Base-by-base conservation (phyloP, 2,888 invertebrate genomes). In the Panzeria rudis region DNA sequence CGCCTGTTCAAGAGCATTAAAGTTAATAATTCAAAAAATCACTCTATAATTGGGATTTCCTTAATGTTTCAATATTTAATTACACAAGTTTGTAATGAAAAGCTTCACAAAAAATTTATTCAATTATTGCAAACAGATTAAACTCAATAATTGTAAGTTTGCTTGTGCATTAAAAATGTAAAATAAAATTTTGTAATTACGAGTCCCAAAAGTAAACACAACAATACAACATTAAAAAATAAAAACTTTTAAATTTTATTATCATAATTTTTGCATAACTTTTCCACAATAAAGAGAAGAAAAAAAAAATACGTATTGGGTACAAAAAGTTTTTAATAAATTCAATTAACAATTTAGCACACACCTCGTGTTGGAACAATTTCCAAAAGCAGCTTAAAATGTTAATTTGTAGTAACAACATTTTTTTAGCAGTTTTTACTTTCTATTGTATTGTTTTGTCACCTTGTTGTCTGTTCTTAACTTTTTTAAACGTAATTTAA, bases 331-430 rank as follows among this genome's bases (percentile, higher is more conserved):
- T 66, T 35, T n/a, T 15, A 23, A 15, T 32, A 44, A 56, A 56
- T 76, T 66, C 47, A 76, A 56, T 56, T 66, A 76, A 66, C 11
- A 32, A 23, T 66, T 44, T 23, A 47, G 38, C 44, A 9, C 13
- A 68, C 56, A 44, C 23, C 66, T 66, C 17, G 35, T 56, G 44
- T 11, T 47, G 13, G 11, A 3, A 56, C 29, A 4, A 5, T 52
- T 64, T 52, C 29, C 4, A 32, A 66, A 76, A 20, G 6, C 66
- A 76, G 64, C 29, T 75, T 54, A 56, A 76, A 66, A 66, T 56
- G 54, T 76, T 56, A 76, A 68, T 66, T 76, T 76, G 38, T 56
- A 25, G 25, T 25, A 32, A 66, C 56, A 32, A 66, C 56, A 56
- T 56, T 11, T 44, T 54, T 7, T 54, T 66, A 29, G 41, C 0